Evolutionary conservation across 2,113 vertebrate species (phyloP).

Genomic region (Speoplatyrhinus poulsoni): DNA sequence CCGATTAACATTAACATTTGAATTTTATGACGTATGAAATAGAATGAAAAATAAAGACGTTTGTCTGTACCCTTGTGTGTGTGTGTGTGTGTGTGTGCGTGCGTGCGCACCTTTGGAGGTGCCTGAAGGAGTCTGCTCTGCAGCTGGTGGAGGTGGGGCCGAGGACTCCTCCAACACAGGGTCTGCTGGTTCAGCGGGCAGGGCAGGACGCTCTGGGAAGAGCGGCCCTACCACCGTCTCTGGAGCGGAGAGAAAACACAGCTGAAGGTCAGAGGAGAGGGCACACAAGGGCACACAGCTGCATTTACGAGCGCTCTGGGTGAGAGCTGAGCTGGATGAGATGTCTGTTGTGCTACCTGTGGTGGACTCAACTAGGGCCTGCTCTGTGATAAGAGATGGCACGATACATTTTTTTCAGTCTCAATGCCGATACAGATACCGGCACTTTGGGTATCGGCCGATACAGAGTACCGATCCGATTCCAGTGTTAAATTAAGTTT

Average conservation of each 20-base stretch:
- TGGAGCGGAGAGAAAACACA: slow-evolving; percentile 15
- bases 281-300: too few species aligned
- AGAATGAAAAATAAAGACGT: not conserved
- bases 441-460: too few species aligned
- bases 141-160: not conserved
- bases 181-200: not conserved
- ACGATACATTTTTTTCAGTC: too few species aligned
- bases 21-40: too few species aligned
- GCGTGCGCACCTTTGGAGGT: slow-evolving; percentile 38
- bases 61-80: not conserved
- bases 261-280: not conserved
- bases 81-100: slow-evolving; percentile 6
- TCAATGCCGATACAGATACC: too few species aligned
- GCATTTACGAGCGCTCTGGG: too few species aligned
- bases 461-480: too few species aligned
- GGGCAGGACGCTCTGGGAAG: not conserved
- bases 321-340: not conserved
- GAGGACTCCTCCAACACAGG: not conserved
- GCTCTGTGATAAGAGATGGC: not conserved
- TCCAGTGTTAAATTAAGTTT: too few species aligned
- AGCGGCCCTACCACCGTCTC: slow-evolving; percentile 25
- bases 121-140: slow-evolving; percentile 22
- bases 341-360: not conserved
- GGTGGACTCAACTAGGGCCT: not conserved
- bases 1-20: too few species aligned